These are phyloP conservation scores for Ophiothrix spiculata DNA, from an alignment of 35 echinoderm and acorn worm species.

Conservation along the genomic window DNA sequence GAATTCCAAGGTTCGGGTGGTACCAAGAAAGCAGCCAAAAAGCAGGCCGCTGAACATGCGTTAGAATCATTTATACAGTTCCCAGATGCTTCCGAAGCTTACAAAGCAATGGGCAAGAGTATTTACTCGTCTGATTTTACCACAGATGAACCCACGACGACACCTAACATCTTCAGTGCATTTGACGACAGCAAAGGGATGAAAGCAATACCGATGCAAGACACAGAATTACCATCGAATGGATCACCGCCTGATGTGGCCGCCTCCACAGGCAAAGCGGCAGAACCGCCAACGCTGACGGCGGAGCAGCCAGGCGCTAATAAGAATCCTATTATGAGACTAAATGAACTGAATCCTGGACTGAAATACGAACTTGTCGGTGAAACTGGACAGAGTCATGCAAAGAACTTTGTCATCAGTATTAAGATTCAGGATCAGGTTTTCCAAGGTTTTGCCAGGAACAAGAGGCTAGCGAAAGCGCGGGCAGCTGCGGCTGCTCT, in stretches of 20 bases:
- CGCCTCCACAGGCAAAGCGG: not conserved
- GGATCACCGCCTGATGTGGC: conserved; percentile 24
- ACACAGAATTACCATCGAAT: conserved; percentile 13
- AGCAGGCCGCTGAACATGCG: conserved; percentile 75
- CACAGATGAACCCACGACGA: conserved; percentile 52
- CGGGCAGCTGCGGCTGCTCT: conserved; percentile 75
- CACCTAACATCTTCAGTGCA: conserved; percentile 47
- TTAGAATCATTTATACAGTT: conserved; percentile 91
- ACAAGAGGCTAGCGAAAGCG: conserved; percentile 91
- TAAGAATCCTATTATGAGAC: conserved; percentile 93
- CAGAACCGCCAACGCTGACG: conserved; percentile 23
- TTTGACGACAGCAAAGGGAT: conserved; percentile 30
- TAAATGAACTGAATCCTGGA: conserved; percentile 93
- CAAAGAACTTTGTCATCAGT: conserved; percentile 93
- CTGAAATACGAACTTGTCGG: conserved; percentile 71
- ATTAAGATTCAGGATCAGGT: conserved; percentile 60
- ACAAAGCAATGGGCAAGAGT: conserved; percentile 63
- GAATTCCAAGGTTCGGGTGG: conserved; percentile 60
- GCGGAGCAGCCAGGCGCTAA: not conserved
- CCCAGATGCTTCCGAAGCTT: conserved; percentile 81
- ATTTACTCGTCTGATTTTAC: conserved; percentile 70
- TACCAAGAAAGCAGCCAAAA: conserved; percentile 85
- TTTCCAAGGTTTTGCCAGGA: conserved; percentile 80
- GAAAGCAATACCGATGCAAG: not conserved
- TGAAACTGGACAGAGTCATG: conserved; percentile 89